phyloP scores from a whole-genome alignment of 23 tunicate genomes.

The Styela plicata region DNA sequence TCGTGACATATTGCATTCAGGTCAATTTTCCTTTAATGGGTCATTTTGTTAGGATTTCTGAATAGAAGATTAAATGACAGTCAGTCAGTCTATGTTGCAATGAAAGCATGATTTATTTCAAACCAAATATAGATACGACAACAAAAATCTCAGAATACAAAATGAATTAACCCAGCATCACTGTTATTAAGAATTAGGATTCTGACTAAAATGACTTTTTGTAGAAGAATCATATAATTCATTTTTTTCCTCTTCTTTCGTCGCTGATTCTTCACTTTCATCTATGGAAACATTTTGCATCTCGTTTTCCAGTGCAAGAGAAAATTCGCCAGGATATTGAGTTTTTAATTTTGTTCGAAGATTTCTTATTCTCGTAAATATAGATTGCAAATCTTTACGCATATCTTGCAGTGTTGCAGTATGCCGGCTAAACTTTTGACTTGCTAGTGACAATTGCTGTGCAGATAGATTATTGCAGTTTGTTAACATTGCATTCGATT shows the following conservation, averaged over 20 bases:
- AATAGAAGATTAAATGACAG: too few species aligned
- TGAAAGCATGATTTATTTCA: too few species aligned
- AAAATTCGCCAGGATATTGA: constrained; percentile 26
- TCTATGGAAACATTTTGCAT: constrained; percentile 17
- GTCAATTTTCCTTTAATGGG: too few species aligned
- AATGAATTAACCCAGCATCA: too few species aligned
- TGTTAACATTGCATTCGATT: constrained; percentile 26
- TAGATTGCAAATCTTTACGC: constrained; percentile 34
- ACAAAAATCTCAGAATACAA: too few species aligned
- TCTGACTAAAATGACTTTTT: constrained; percentile 15
- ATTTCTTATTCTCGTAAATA: constrained; percentile 18
- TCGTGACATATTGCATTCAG: too few species aligned
- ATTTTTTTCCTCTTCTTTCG: neutral
- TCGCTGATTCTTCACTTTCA: neutral
- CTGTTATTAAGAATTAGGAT: neutral
- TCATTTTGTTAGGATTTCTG: too few species aligned
- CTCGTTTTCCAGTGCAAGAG: constrained; percentile 19
- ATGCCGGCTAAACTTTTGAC: constrained; percentile 16
- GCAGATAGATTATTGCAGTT: constrained; percentile 25
- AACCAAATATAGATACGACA: too few species aligned
- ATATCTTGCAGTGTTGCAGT: constrained; percentile 16
- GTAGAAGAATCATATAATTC: constrained; percentile 9
- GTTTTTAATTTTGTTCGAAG: constrained; percentile 3
- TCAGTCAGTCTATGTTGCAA: too few species aligned
- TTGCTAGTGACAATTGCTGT: constrained; percentile 7